Percentiles rank a stretch among this genome's conserved stretches.
These are phyloP conservation scores for Neostethus bicornis DNA, from an alignment of 2,797 vertebrate genomes.

Conservation along the genomic window DNA sequence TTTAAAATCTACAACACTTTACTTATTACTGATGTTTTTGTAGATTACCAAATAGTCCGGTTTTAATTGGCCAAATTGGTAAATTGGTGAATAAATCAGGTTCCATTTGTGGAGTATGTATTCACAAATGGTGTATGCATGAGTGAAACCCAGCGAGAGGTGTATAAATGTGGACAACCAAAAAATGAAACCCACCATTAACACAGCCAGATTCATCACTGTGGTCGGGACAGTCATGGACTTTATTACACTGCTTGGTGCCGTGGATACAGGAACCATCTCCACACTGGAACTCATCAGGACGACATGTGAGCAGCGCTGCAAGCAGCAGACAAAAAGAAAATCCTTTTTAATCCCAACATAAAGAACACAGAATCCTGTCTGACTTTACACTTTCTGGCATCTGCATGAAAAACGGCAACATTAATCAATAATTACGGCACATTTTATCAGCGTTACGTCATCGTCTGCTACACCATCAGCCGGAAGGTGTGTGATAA, in stretches of 20 bases:
- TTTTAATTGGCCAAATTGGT: too few species aligned
- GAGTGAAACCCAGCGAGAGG: neutral
- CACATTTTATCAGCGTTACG: conserved; percentile 3
- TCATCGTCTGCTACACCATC: conserved; percentile 19
- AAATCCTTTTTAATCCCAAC: neutral
- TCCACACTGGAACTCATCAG: conserved; percentile 92
- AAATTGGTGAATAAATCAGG: too few species aligned
- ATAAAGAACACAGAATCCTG: conserved; percentile 1
- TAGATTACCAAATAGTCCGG: too few species aligned
- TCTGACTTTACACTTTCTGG: neutral
- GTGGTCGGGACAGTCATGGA: conserved; percentile 88
- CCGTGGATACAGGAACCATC: conserved; percentile 92
- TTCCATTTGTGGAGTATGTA: too few species aligned
- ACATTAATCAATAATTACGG: neutral
- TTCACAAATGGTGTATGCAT: too few species aligned
- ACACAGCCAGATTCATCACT: conserved; percentile 93
- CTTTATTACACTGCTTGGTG: conserved; percentile 91
- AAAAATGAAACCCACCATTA: conserved; percentile 81
- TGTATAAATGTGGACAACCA: neutral
- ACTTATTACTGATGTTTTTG: too few species aligned
- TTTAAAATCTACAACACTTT: too few species aligned
- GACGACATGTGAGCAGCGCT: conserved; percentile 89
- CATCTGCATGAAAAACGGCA: neutral
- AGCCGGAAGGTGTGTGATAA: conserved; percentile 46
- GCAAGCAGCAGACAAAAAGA: conserved; percentile 18